A percentile compares a stretch with the other conserved stretches of the same genome.
Conservation (phyloP, 2,113 vertebrate species). For the Datnioides undecimradiatus region DNA sequence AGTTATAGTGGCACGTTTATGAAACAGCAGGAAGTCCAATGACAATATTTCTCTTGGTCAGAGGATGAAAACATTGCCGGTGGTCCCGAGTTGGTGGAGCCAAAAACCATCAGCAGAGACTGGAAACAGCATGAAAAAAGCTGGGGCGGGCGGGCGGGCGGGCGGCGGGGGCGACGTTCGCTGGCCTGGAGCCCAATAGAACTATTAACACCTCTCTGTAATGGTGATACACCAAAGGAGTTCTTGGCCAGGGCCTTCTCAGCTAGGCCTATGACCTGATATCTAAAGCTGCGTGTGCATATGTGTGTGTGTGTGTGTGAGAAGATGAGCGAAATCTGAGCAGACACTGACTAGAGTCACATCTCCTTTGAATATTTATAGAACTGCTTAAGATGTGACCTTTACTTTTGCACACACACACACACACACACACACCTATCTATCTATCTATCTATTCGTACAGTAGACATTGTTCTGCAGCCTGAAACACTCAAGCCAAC, state of each 20-base stretch:
- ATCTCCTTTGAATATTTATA: slow-evolving; percentile 75
- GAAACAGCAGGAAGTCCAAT: slow-evolving; percentile 22
- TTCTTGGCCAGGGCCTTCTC: slow-evolving; percentile 46
- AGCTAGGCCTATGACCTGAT: slow-evolving; percentile 36
- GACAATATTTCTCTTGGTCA: slow-evolving; percentile 53
- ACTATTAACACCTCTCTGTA: slow-evolving; percentile 72
- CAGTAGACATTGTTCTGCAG: slow-evolving; percentile 35
- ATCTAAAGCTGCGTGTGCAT: slow-evolving; percentile 25
- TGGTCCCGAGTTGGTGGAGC: slow-evolving; percentile 18
- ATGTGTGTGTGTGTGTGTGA: slow-evolving; percentile 11
- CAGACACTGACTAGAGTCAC: slow-evolving; percentile 45
- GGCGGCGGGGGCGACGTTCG: slow-evolving; percentile 17
- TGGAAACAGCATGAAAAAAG: slow-evolving; percentile 42
- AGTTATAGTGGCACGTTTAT: slow-evolving; percentile 10
- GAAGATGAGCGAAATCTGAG: slow-evolving; percentile 58
- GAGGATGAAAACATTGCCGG: slow-evolving; percentile 19
- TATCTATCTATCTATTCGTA: not conserved
- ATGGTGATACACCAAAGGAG: slow-evolving; percentile 58
- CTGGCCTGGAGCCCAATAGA: slow-evolving; percentile 53
- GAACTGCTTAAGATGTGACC: slow-evolving; percentile 74
- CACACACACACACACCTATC: not conserved
- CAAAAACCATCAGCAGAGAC: slow-evolving; percentile 41
- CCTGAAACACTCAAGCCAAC: slow-evolving; percentile 46
- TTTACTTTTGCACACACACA: slow-evolving; percentile 47
- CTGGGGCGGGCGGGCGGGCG: too few species aligned